phyloP scores from a whole-genome alignment of 2,888 invertebrate genomes.

The Pseudanteris insignis region DNA sequence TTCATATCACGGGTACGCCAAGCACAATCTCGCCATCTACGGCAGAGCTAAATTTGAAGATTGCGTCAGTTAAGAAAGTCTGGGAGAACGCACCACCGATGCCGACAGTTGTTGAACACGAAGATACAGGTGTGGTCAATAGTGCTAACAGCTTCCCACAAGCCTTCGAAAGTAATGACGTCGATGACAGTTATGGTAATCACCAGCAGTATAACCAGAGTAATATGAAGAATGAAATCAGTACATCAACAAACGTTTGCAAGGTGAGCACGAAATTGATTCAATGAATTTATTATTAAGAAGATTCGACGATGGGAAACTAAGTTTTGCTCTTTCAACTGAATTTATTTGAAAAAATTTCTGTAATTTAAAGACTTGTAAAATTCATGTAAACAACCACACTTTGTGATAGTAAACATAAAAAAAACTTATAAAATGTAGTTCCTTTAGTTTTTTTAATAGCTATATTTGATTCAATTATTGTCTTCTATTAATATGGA shows the following conservation, averaged over 20 bases:
- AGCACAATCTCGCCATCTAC: slow-evolving; percentile 83
- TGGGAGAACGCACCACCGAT: slow-evolving; percentile 78
- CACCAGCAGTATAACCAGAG: slow-evolving; percentile 69
- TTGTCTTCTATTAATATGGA: no score
- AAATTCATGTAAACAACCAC: no score
- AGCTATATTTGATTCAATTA: no score
- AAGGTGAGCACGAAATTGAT: slow-evolving; percentile 74
- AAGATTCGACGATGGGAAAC: no score
- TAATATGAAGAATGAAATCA: slow-evolving; percentile 68
- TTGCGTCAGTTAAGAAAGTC: slow-evolving; percentile 89
- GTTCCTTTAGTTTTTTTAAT: no score
- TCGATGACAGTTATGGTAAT: slow-evolving; percentile 69
- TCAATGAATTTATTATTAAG: no score
- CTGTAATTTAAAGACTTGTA: no score
- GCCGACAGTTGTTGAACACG: slow-evolving; percentile 75
- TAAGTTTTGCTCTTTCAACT: no score
- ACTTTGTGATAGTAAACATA: no score
- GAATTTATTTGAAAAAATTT: no score
- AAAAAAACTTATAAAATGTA: no score
- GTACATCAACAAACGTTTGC: slow-evolving; percentile 77
- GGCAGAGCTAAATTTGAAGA: slow-evolving; percentile 92
- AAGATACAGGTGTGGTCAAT: slow-evolving; percentile 68
- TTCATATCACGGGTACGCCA: slow-evolving; percentile 73
- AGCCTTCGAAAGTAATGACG: slow-evolving; percentile 67
- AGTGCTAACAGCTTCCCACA: slow-evolving; percentile 63